Conservation (phyloP, 2,797 vertebrate genomes). For the Agapornis canus region DNA sequence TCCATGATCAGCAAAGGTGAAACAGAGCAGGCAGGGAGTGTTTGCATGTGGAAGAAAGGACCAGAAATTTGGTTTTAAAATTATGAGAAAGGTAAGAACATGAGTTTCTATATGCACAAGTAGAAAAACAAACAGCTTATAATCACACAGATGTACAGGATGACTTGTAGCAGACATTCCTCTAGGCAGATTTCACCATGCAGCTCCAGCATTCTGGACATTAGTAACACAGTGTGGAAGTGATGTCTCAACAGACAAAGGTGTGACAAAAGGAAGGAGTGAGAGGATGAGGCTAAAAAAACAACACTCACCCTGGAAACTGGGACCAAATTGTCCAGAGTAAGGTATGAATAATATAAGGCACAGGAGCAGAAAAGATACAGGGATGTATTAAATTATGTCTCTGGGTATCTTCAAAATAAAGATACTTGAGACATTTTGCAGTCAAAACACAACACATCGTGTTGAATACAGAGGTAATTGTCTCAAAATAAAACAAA, state of each 20-base stretch:
- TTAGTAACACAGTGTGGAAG: neutral
- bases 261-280: neutral
- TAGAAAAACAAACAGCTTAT: neutral
- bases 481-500: neutral
- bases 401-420: neutral
- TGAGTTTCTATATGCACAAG: neutral
- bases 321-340: neutral
- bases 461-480: neutral
- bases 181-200: neutral
- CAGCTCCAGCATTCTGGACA: neutral
- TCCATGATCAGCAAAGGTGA: neutral
- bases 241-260: neutral
- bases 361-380: accelerated
- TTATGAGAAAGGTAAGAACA: neutral
- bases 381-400: neutral
- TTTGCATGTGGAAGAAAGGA: neutral
- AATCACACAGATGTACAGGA: neutral
- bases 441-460: neutral
- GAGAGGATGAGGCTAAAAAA: neutral
- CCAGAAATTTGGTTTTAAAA: neutral
- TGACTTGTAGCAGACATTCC: neutral
- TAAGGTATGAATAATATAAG: neutral
- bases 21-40: neutral
- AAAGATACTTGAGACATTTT: neutral
- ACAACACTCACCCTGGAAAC: neutral